phyloP scores from a whole-genome alignment of 23 tunicate species.

The Ascidia mentula region DNA sequence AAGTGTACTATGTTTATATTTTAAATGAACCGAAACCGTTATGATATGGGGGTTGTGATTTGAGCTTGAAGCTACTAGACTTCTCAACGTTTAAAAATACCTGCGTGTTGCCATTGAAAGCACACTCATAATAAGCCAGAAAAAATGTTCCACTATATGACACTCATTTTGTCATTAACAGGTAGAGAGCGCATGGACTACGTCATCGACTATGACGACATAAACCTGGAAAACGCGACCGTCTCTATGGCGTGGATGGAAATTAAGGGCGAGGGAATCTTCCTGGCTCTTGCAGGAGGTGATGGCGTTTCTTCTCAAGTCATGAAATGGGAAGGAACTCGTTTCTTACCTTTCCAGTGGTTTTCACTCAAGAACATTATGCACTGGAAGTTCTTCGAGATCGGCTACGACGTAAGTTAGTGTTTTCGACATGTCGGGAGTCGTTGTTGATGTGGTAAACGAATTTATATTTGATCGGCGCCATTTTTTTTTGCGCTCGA shows the following conservation, averaged over 20 bases:
- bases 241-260: constrained; percentile 66
- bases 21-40: too few species aligned
- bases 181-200: constrained; percentile 88
- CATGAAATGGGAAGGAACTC: constrained; percentile 27
- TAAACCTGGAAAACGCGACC: constrained; percentile 35
- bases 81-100: too few species aligned
- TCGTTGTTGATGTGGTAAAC: too few species aligned
- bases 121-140: too few species aligned
- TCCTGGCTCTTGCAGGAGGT: constrained; percentile 72
- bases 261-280: constrained; percentile 66
- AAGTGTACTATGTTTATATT: too few species aligned
- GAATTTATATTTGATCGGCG: too few species aligned
- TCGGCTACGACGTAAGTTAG: constrained; percentile 54
- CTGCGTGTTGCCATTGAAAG: too few species aligned
- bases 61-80: too few species aligned
- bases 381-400: constrained; percentile 76
- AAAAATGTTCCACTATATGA: too few species aligned
- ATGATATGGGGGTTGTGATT: too few species aligned
- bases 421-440: too few species aligned
- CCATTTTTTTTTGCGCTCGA: too few species aligned
- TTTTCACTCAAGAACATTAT: constrained; percentile 41
- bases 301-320: constrained; percentile 30
- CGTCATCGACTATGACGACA: constrained; percentile 82
- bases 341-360: constrained; percentile 34
- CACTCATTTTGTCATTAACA: constrained; percentile 1